Base-by-base conservation (phyloP, 1,140 invertebrate species). In the Ectropis grisescens region DNA sequence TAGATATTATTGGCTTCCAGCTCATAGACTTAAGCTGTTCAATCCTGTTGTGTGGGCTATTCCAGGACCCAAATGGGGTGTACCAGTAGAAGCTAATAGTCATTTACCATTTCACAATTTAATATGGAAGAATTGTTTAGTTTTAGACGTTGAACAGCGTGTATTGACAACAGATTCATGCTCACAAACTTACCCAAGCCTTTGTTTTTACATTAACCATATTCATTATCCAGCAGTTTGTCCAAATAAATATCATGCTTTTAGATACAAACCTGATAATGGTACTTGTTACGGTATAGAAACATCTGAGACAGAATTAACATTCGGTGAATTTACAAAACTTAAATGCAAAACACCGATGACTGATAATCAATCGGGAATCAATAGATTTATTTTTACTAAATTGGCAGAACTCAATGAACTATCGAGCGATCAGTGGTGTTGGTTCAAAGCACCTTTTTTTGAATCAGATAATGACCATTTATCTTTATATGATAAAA, bases 51-150 rank as follows among this genome's bases (percentile, higher is more conserved):
- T 48, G 2, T 78, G 72, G 72, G 38, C 47, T 24, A 65, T 62
- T 28, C 66, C 72, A n/a, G 72, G 72, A 8, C 54, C 60, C 2
- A 68, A 71, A 31, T 74, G 72, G 69, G 67, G 69, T 12, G 37
- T 39, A 30, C 28, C 25, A 16, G 52, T 78, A 1, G 33, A 46
- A 32, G 28, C 13, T 8, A 46, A 48, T 32, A 41, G 53, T 9
- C 42, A 38, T 7, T 44, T 78, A 30, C 34, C 26, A 23, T 29
- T 61, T 6, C 25, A 33, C 11, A 33, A 51, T 2, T 47, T 41
- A 10, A 37, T 64, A 13, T 47, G 57, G 1, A 60, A 62, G 29
- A 62, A 59, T 37, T 78, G 72, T 34, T 55, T 74, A 30, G 13
- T 70, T 10, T 36, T 78, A 11, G 65, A 78, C 37, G 43, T 62